Evolutionary conservation across 2,797 vertebrate genomes (phyloP), one percentile per base, ranked within the genome.

Genomic region (Peromyscus aztecus): DNA sequence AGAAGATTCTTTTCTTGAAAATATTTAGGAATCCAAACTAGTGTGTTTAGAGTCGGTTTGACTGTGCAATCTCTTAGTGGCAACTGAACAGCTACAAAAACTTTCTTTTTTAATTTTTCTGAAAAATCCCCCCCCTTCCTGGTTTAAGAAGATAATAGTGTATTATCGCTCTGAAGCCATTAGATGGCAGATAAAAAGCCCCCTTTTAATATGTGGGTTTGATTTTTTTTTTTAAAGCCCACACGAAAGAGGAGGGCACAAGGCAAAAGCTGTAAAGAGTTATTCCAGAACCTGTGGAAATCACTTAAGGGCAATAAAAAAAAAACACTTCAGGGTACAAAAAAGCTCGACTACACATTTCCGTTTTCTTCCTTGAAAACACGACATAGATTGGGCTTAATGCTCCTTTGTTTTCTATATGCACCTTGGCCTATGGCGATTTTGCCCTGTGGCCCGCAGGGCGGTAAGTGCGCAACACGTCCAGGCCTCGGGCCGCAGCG

Each of bases 51-150:
- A 99, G 99, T 99, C 99, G 98, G 99, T 95, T 99, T 99, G 99
- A 99, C 99, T 99, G 99, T 99, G 99, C 99, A 99, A 99, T 99
- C 99, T 99, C 99, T 99, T 99, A 99, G 99, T 99, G 99, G 99
- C 99, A 99, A 99, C 99, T 99, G 99, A 99, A 99, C 99, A 99
- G 99, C 99, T 99, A 99, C 99, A 99, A 99, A 99, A 99, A 98
- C 98, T 97, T 99, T 99, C 99, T 99, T 99, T 99, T 98, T 97
- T 98, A 98, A 98, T 94, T 98, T 98, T 98, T 98, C 98, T 98
- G 98, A 99, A 99, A 99, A 99, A 99, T 99, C 97, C 98, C 98
- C 98, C 87, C 76, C 89, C 89, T 99, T 99, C 99, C 99, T 99
- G 99, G 98, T 99, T 99, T 99, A 99, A 99, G 99, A 99, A 99